Evolutionary conservation across 2,797 vertebrate species (phyloP).

Genomic region (Kryptolebias ocellatus): DNA sequence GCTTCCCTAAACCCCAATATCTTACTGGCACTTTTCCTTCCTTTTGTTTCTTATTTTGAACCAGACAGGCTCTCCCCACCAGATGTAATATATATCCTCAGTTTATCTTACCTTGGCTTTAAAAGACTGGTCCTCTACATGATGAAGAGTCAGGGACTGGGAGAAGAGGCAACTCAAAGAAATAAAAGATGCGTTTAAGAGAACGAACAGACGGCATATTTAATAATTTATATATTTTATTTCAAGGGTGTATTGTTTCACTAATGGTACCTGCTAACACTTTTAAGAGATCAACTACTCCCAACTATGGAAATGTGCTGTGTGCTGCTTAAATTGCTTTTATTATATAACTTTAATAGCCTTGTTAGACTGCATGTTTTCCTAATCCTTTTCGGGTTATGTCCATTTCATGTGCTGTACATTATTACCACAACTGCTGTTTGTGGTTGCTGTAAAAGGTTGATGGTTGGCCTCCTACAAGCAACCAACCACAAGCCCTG

Average conservation of each 20-base stretch:
- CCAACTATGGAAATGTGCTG: no score
- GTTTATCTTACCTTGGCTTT: conserved; percentile 80
- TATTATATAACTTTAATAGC: background rate
- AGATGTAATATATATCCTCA: conserved; percentile 75
- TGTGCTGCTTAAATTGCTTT: no score
- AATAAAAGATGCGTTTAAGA: conserved; percentile 5
- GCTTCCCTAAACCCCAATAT: conserved; percentile 42
- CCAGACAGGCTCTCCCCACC: conserved; percentile 68
- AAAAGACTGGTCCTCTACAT: conserved; percentile 68
- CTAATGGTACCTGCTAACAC: conserved; percentile 1
- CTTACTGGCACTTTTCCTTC: conserved; percentile 17
- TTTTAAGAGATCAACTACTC: background rate
- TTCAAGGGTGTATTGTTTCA: conserved; percentile 18
- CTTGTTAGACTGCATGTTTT: conserved; percentile 2
- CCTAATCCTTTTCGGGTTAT: background rate
- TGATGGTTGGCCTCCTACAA: conserved; percentile 1
- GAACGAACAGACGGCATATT: conserved; percentile 3
- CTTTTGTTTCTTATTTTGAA: conserved; percentile 52
- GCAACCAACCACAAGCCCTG: conserved; percentile 4
- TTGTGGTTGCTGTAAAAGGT: conserved; percentile 1
- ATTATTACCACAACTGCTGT: conserved; percentile 2
- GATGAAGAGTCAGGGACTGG: conserved; percentile 64
- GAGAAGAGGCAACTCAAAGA: conserved; percentile 42
- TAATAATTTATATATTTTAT: conserved; percentile 23
- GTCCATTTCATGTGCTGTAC: conserved; percentile 4